A percentile compares a stretch with the other conserved stretches of the same genome.
phyloP scores from a whole-genome alignment of 2,113 vertebrate genomes.

The Paraplagusia blochii region DNA sequence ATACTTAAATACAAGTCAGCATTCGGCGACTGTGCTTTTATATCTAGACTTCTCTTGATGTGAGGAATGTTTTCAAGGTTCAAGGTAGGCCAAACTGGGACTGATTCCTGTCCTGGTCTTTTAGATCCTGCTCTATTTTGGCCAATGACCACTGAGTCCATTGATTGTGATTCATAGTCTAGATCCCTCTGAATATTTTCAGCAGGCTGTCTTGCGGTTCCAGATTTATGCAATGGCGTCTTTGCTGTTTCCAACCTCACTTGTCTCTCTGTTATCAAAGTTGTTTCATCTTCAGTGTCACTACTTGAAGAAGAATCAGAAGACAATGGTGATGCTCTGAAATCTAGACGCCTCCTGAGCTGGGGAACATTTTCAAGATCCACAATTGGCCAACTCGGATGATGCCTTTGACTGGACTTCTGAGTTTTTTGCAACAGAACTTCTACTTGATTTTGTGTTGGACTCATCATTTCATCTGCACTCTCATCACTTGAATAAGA shows the following conservation, averaged over 20 bases:
- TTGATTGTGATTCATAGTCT: too few species aligned
- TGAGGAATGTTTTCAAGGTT: background rate
- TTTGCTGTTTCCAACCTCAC: background rate
- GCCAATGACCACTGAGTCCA: too few species aligned
- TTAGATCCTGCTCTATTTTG: too few species aligned
- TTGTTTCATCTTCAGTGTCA: slow-evolving; percentile 13
- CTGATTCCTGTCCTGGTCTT: background rate
- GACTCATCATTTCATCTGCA: background rate
- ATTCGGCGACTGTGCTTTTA: slow-evolving; percentile 4
- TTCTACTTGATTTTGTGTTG: background rate
- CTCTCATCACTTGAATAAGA: slow-evolving; percentile 22
- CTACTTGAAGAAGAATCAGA: slow-evolving; percentile 16
- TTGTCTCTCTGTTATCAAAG: background rate
- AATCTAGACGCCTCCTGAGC: slow-evolving; percentile 24
- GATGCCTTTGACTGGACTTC: background rate
- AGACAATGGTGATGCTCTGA: slow-evolving; percentile 5
- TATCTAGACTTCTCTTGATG: slow-evolving; percentile 22
- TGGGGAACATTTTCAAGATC: background rate
- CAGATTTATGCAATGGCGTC: background rate
- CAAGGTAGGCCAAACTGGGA: background rate
- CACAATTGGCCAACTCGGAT: background rate
- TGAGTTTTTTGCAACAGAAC: background rate
- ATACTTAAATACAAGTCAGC: slow-evolving; percentile 20
- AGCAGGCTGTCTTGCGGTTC: background rate
- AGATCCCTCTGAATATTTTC: too few species aligned